Conservation (phyloP, 2,113 vertebrate genomes). For the Galeopterus variegatus region DNA sequence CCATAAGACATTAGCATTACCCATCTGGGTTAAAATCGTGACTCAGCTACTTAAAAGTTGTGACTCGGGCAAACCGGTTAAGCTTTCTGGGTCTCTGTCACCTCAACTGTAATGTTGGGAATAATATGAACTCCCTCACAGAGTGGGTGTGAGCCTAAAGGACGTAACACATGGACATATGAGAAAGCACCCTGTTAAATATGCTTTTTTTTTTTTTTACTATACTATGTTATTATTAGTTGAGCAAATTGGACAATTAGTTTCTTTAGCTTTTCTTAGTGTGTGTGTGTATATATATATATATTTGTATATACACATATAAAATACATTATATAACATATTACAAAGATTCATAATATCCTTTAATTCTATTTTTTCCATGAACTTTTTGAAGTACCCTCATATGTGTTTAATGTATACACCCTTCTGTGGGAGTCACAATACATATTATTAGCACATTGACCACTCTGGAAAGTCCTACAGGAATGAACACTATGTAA, state of each 20-base stretch:
- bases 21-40: neutral
- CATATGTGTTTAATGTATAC: neutral
- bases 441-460: neutral
- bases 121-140: conserved; percentile 50
- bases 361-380: too few relatives aligned
- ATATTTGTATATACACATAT: neutral
- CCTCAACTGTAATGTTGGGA: conserved; percentile 52
- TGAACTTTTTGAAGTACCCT: too few relatives aligned
- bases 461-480: neutral
- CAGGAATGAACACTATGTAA: neutral
- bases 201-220: conserved; percentile 12
- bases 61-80: neutral
- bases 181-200: conserved; percentile 53
- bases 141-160: conserved; percentile 31
- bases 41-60: neutral
- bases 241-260: conserved; percentile 60
- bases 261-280: neutral
- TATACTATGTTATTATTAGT: conserved; percentile 47
- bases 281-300: neutral
- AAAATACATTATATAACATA: too few relatives aligned
- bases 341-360: too few relatives aligned
- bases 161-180: conserved; percentile 46
- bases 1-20: neutral
- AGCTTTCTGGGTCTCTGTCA: conserved; percentile 44
- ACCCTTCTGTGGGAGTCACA: neutral